Conservation (phyloP, 2,888 invertebrate genomes). For the Geophilus truncorum region DNA sequence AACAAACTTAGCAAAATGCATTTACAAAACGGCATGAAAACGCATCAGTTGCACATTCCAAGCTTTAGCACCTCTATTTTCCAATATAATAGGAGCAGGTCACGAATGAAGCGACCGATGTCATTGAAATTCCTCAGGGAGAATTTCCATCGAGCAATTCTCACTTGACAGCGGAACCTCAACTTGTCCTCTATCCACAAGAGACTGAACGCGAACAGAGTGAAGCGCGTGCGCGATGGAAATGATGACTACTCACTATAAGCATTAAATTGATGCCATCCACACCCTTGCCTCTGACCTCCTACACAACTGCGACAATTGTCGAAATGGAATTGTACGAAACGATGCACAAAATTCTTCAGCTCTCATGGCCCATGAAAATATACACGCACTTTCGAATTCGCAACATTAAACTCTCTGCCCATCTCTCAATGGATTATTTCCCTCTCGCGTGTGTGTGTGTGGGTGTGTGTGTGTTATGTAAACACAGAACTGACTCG, state of each 20-base stretch:
- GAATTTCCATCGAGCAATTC: conserved; percentile 11
- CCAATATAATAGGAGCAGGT: neutral
- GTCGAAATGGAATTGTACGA: neutral
- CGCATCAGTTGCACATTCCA: conserved; percentile 10
- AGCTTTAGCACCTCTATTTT: neutral
- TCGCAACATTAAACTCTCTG: neutral
- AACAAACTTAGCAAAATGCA: neutral
- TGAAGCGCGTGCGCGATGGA: neutral
- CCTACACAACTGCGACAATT: neutral
- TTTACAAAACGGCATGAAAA: neutral
- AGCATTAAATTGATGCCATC: neutral
- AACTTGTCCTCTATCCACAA: neutral
- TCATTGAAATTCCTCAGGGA: neutral
- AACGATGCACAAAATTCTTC: conserved; percentile 1
- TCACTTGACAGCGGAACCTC: conserved; percentile 5
- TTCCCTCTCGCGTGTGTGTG: neutral
- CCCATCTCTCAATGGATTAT: neutral
- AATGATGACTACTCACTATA: neutral
- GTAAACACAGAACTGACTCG: neutral
- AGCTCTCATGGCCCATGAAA: conserved; percentile 6
- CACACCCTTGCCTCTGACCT: neutral
- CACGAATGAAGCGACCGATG: neutral
- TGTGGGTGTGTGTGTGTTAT: neutral
- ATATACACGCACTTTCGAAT: neutral
- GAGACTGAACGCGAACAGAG: no score